These are phyloP conservation scores for Gambusia affinis DNA, from an alignment of 2,113 vertebrate species.

Conservation along the genomic window DNA sequence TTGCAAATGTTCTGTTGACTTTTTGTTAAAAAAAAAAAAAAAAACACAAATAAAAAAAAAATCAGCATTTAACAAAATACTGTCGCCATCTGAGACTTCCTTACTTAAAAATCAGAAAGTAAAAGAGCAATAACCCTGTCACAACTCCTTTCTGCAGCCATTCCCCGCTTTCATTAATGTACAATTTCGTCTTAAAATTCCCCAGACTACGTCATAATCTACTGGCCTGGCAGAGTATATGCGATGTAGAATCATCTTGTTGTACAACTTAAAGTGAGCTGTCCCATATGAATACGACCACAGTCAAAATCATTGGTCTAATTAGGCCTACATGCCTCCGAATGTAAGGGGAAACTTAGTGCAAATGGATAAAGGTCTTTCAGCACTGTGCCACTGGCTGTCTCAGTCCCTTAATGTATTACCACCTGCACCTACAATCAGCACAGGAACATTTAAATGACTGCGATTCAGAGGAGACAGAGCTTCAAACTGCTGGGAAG, in stretches of 20 bases:
- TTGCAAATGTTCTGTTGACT: neutral
- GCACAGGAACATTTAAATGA: constrained; percentile 83
- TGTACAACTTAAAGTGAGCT: constrained; percentile 81
- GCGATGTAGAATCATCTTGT: constrained; percentile 75
- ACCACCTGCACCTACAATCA: constrained; percentile 85
- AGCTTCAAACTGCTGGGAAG: constrained; percentile 73
- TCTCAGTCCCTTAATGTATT: constrained; percentile 86
- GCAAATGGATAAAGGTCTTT: constrained; percentile 83
- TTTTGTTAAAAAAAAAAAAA: constrained; percentile 4
- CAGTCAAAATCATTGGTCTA: constrained; percentile 79
- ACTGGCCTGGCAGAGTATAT: constrained; percentile 73
- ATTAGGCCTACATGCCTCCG: constrained; percentile 81
- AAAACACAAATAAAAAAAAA: constrained; percentile 15
- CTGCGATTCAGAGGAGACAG: constrained; percentile 79
- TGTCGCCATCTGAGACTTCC: constrained; percentile 22
- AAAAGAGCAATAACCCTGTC: constrained; percentile 71
- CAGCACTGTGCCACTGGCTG: constrained; percentile 73
- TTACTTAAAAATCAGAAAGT: constrained; percentile 51
- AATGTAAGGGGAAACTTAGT: constrained; percentile 82
- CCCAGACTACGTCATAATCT: constrained; percentile 76
- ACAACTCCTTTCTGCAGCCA: constrained; percentile 56
- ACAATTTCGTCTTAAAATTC: constrained; percentile 78
- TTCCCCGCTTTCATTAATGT: constrained; percentile 77
- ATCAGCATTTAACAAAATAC: constrained; percentile 13
- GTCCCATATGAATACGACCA: constrained; percentile 80